Evolutionary conservation across 2,888 invertebrate species (phyloP).

Genomic region (Phortica magna): DNA sequence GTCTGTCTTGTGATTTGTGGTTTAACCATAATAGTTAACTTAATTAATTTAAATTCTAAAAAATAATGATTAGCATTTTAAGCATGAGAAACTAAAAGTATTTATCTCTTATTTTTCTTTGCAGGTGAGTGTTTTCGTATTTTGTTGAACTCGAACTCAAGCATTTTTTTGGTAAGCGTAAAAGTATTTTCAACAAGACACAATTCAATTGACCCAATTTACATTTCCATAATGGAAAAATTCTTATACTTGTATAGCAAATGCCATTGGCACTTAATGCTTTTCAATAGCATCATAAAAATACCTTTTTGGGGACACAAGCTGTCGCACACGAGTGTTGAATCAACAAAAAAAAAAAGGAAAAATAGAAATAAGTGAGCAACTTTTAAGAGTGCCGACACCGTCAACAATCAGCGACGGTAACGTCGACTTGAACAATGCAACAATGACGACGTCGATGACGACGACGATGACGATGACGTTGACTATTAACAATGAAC

Average conservation of each 20-base stretch:
- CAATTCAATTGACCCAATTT: background rate
- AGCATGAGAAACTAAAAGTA: background rate
- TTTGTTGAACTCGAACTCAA: background rate
- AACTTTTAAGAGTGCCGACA: slow-evolving; percentile 14
- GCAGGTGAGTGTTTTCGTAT: background rate
- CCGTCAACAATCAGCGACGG: background rate
- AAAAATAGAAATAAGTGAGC: background rate
- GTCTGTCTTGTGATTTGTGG: background rate
- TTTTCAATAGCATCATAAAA: slow-evolving; percentile 8
- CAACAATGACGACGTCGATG: background rate
- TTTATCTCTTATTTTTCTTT: background rate
- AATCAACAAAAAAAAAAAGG: background rate
- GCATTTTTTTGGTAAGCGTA: background rate
- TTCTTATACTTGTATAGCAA: background rate
- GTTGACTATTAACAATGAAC: slow-evolving; percentile 24
- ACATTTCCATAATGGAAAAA: background rate
- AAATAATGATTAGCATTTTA: background rate
- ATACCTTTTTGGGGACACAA: background rate
- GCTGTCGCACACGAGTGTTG: background rate
- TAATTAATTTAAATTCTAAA: background rate
- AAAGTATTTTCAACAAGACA: background rate
- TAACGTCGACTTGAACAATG: background rate
- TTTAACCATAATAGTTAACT: background rate
- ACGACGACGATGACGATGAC: background rate
- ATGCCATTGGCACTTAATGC: background rate